Conservation (phyloP, 2,113 vertebrate species). For the Ivindomyrus marchei region DNA sequence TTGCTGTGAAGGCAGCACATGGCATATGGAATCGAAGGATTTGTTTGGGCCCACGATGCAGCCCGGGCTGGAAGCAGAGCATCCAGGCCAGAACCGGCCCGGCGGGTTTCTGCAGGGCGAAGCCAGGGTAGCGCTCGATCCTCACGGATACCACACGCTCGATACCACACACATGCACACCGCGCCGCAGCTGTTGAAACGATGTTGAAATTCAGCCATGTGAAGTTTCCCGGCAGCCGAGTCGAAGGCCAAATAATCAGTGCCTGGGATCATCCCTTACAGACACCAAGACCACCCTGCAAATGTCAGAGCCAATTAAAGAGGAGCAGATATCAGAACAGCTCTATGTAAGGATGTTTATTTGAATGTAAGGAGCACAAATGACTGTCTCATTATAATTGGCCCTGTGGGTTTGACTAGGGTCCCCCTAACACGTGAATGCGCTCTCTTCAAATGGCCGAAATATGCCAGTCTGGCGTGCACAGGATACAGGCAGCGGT, state of each 20-base stretch:
- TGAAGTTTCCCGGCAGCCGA: background rate
- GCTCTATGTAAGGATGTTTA: background rate
- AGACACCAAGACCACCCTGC: conserved; percentile 5
- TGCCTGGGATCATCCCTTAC: background rate
- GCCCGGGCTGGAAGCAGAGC: background rate
- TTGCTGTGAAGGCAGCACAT: background rate
- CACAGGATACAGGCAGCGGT: background rate
- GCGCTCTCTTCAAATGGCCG: background rate
- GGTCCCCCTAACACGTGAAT: background rate
- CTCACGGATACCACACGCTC: background rate
- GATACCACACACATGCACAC: background rate
- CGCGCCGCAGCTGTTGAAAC: background rate
- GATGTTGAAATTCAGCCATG: background rate
- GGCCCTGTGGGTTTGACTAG: background rate
- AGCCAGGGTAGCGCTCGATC: background rate
- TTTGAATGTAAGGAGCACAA: background rate
- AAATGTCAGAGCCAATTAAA: background rate
- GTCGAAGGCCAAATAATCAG: background rate
- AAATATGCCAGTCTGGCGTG: background rate
- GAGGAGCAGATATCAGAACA: background rate
- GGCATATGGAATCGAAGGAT: background rate
- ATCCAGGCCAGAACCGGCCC: background rate
- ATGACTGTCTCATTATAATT: background rate
- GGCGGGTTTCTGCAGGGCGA: background rate
- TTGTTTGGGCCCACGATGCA: background rate